Evolutionary conservation across 1,140 invertebrate genomes (phyloP).

Genomic region (Papilio aristodemus): DNA sequence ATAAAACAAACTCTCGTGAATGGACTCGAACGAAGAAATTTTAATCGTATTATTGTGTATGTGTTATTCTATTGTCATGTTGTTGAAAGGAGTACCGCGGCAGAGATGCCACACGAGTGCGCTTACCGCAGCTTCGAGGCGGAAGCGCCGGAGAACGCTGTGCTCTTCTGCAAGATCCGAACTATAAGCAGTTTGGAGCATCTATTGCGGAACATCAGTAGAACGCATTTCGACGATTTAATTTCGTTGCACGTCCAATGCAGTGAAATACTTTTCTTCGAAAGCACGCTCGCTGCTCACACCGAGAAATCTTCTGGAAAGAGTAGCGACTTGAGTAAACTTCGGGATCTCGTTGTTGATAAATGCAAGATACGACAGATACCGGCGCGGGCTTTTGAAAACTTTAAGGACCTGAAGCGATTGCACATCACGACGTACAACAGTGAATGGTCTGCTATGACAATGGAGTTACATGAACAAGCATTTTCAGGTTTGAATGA

Average conservation of each 20-base stretch:
- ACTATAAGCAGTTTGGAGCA: constrained; percentile 75
- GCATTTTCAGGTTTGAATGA: constrained; percentile 85
- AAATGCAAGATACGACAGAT: constrained; percentile 89
- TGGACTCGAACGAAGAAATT: constrained; percentile 68
- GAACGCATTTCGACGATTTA: constrained; percentile 77
- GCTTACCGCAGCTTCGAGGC: constrained; percentile 69
- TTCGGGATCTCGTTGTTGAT: constrained; percentile 87
- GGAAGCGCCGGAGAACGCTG: constrained; percentile 69
- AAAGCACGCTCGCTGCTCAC: constrained; percentile 83
- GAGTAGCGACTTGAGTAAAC: constrained; percentile 73
- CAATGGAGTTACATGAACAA: constrained; percentile 86
- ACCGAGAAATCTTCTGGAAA: constrained; percentile 58
- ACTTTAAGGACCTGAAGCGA: constrained; percentile 84
- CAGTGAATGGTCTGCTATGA: constrained; percentile 90
- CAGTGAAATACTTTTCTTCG: constrained; percentile 89
- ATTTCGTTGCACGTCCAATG: constrained; percentile 87
- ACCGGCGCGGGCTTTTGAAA: constrained; percentile 84
- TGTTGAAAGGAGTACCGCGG: constrained; percentile 58
- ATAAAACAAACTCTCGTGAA: constrained; percentile 72
- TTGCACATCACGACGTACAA: constrained; percentile 88
- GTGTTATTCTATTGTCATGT: constrained; percentile 75
- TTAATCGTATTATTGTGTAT: constrained; percentile 71
- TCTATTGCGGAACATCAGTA: constrained; percentile 72
- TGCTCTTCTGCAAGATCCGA: constrained; percentile 75
- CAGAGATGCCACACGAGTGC: constrained; percentile 75